phyloP scores from a whole-genome alignment of 2,888 invertebrate genomes.

The Leptopilina myrica region DNA sequence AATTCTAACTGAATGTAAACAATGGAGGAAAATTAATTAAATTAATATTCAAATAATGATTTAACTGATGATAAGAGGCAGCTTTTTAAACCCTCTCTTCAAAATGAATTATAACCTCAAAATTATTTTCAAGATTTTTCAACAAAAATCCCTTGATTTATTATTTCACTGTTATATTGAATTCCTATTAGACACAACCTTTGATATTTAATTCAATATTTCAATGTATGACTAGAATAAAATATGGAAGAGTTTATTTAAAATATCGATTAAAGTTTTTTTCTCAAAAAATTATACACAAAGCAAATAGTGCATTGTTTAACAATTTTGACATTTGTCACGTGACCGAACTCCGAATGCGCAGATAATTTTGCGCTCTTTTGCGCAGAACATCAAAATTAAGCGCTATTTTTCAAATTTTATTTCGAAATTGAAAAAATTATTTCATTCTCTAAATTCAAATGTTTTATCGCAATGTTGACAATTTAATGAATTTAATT shows the following conservation, averaged over 20 bases:
- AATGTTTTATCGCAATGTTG: no score
- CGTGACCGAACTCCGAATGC: neutral
- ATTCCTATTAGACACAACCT: no score
- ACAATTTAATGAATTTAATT: no score
- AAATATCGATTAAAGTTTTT: neutral
- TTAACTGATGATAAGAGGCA: neutral
- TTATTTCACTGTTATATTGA: neutral
- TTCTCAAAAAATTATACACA: neutral
- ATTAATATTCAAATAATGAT: neutral
- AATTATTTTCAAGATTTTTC: neutral
- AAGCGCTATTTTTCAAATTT: no score
- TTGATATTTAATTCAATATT: neutral
- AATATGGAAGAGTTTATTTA: neutral
- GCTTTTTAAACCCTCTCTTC: neutral
- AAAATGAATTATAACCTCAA: constrained; percentile 10
- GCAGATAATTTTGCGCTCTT: neutral
- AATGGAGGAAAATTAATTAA: neutral
- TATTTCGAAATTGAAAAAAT: no score
- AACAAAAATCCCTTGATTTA: neutral
- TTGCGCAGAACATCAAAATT: neutral
- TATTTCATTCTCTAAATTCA: no score
- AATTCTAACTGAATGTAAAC: no score
- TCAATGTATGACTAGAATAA: neutral
- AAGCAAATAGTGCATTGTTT: neutral
- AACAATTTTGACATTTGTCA: neutral